phyloP scores from a whole-genome alignment of 64 coral and sea anemone species.

The Montipora efflorescens region DNA sequence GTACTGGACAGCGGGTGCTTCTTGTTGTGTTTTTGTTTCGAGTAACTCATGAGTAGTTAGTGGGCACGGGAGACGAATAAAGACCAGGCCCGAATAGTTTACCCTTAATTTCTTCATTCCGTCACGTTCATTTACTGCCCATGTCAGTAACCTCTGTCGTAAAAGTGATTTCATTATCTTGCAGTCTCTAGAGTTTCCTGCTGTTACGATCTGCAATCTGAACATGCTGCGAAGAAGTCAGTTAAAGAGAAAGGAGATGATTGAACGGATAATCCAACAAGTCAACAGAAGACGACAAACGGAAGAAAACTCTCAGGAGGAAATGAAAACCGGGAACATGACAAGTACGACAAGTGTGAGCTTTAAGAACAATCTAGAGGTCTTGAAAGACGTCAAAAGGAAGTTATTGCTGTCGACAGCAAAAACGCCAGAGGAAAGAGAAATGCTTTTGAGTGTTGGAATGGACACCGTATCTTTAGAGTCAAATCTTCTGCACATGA shows the following conservation, averaged over 20 bases:
- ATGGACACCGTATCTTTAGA: constrained; percentile 45
- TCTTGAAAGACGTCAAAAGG: background rate
- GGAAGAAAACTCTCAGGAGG: too few species aligned
- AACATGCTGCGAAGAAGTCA: constrained; percentile 58
- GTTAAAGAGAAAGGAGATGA: background rate
- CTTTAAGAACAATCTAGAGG: background rate
- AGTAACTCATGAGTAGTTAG: too few species aligned
- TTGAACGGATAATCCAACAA: background rate
- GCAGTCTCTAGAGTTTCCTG: constrained; percentile 68
- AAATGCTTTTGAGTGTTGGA: constrained; percentile 25
- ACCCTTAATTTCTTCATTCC: too few species aligned
- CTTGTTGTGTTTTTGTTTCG: too few species aligned
- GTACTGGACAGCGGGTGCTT: too few species aligned
- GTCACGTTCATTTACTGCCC: background rate
- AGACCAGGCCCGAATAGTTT: too few species aligned
- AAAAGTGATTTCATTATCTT: background rate
- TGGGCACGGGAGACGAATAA: too few species aligned
- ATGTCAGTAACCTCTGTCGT: background rate
- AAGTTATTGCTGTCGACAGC: background rate
- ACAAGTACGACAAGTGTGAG: background rate
- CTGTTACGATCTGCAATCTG: constrained; percentile 80
- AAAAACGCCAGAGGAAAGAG: background rate
- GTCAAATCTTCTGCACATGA: constrained; percentile 2
- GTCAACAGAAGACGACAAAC: background rate
- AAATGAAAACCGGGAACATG: background rate